Evolutionary conservation across 2,888 invertebrate genomes (phyloP), one percentile per base, ranked within the genome.

Genomic region (Salticus scenicus): DNA sequence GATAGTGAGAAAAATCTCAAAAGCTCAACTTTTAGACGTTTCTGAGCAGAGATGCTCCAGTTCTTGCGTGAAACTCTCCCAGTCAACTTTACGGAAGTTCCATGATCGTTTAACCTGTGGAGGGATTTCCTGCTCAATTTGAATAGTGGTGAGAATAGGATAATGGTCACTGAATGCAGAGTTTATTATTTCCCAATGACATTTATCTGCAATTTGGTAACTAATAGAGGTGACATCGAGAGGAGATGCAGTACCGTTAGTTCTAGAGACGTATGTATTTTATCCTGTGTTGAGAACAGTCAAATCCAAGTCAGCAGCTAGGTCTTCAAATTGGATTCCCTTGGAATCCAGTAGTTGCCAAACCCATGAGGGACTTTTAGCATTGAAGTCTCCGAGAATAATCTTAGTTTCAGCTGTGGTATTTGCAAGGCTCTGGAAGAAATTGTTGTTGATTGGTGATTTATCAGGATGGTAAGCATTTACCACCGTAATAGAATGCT

Each of bases 81-180:
- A 75, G 63, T 75, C 57, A 20, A 64, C 75, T 30, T 75, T 75
- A 12, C 75, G 31, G 31, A 75, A 75, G 37, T 75, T 75, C 64
- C 75, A 75, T 1, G 75, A 75, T 2, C 27, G 30, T 7, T 37
- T 75, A 12, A 14, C 24, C 37, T 75, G 75, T 24, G 51, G n/a
- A n/a, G 33, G 10, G 20, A 30, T 30, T n/a, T 73, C 73, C 1
- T 28, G n/a, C 2, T 28, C 31, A 4, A 73, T 5, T 7, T 27
- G 4, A 20, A 73, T 7, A n/a, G 28, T 74, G 17, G 74, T 76
- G n/a, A 66, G 1, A 12, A 76, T 28, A n/a, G 76, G 66, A 14
- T 20, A 47, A 42, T 76, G 76, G 66, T 76, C 76, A 27, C 76
- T 76, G 42, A 76, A 28, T 28, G 67, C 76, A 37, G 41, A 69